These are phyloP conservation scores for Danaus chrysippus DNA, from an alignment of 2,888 invertebrate species.

Conservation along the genomic window DNA sequence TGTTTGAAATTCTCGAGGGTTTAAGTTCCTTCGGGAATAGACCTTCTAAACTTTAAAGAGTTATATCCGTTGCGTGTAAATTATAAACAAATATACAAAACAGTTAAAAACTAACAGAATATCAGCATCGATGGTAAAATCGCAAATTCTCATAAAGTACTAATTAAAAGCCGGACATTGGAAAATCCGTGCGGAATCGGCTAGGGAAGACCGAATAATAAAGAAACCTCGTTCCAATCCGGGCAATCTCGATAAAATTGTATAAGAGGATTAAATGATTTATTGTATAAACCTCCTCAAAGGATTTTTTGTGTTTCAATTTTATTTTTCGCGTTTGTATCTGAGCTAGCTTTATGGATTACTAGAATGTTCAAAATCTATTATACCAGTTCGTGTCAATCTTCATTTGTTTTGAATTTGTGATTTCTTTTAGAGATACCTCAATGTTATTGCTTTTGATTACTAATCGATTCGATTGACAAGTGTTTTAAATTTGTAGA, in stretches of 20 bases:
- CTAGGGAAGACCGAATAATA: constrained; percentile 38
- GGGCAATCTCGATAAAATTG: constrained; percentile 72
- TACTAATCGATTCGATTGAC: constrained; percentile 31
- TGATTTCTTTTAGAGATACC: constrained; percentile 35
- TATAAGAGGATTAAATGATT: constrained; percentile 76
- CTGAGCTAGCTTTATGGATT: constrained; percentile 58
- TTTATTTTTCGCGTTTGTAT: constrained; percentile 65
- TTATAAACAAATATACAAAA: constrained; percentile 8
- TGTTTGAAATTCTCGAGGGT: constrained; percentile 53
- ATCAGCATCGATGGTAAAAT: constrained; percentile 26
- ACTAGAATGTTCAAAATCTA: constrained; percentile 43
- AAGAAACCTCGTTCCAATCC: constrained; percentile 41
- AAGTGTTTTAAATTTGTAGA: constrained; percentile 22
- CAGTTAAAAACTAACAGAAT: constrained; percentile 20
- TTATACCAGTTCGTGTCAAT: constrained; percentile 55
- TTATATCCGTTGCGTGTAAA: background rate
- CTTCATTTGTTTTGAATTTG: constrained; percentile 44
- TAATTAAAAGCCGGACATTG: constrained; percentile 43
- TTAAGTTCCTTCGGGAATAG: constrained; percentile 38
- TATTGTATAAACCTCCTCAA: constrained; percentile 68
- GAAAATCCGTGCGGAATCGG: constrained; percentile 39
- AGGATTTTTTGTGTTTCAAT: constrained; percentile 67
- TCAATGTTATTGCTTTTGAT: constrained; percentile 31
- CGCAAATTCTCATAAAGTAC: constrained; percentile 30
- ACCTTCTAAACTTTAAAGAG: constrained; percentile 20